phyloP scores from a whole-genome alignment of 1,140 invertebrate genomes.

The Tetraneura akinire region DNA sequence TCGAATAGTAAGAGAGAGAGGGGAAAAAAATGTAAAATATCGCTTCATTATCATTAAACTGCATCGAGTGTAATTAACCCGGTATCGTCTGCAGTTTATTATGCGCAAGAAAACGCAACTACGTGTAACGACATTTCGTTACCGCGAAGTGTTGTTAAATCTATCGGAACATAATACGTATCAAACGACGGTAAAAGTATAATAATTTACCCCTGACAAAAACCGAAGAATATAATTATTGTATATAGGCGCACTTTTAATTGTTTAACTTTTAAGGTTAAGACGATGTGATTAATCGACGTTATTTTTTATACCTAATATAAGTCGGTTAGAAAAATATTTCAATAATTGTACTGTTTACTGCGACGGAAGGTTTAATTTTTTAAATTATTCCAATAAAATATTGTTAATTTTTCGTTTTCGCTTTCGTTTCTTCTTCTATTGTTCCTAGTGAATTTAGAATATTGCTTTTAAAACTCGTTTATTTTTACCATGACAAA shows the following conservation, averaged over 20 bases:
- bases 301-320: not conserved
- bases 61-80: not conserved
- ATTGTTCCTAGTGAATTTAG: no score
- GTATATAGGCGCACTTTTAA: not conserved
- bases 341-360: not conserved
- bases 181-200: constrained; percentile 15
- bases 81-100: not conserved
- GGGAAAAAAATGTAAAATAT: not conserved
- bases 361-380: not conserved
- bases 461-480: no score
- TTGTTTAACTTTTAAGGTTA: constrained; percentile 4
- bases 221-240: no score
- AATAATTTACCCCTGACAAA: not conserved
- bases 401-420: no score
- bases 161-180: constrained; percentile 2
- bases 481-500: no score
- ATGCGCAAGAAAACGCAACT: not conserved
- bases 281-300: not conserved
- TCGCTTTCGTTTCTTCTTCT: no score
- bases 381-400: not conserved
- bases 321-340: constrained; percentile 1
- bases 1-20: not conserved
- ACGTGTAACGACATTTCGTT: not conserved
- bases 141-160: not conserved
- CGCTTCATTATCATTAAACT: no score